phyloP scores from a whole-genome alignment of 2,797 vertebrate genomes.

The Cichlasoma orientale region DNA sequence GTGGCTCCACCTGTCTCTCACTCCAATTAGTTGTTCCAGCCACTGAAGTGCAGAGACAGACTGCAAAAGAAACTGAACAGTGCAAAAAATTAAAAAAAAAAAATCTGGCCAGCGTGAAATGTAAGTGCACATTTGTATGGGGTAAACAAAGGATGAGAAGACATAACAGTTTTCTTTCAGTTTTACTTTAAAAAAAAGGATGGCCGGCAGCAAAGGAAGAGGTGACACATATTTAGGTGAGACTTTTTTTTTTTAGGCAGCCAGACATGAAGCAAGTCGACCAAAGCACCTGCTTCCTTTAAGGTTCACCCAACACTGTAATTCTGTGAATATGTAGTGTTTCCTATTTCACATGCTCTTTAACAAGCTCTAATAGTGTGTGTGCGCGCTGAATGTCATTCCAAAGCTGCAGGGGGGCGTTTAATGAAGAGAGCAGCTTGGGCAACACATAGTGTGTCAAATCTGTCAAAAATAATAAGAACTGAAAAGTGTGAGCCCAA shows the following conservation, averaged over 20 bases:
- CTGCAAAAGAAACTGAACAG: slow-evolving; percentile 22
- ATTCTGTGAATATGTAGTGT: slow-evolving; percentile 60
- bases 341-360: slow-evolving; percentile 70
- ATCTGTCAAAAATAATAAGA: slow-evolving; percentile 58
- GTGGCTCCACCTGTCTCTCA: slow-evolving; percentile 86
- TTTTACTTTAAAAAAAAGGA: neutral
- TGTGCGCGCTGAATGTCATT: slow-evolving; percentile 64
- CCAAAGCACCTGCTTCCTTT: slow-evolving; percentile 32
- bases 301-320: slow-evolving; percentile 58
- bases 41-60: slow-evolving; percentile 74
- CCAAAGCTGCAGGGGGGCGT: slow-evolving; percentile 58
- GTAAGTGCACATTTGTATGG: neutral
- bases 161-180: slow-evolving; percentile 1
- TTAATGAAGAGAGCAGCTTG: slow-evolving; percentile 58
- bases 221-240: neutral
- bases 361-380: slow-evolving; percentile 70
- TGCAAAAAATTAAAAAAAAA: neutral
- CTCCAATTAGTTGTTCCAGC: slow-evolving; percentile 84
- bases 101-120: neutral
- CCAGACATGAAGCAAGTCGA: slow-evolving; percentile 12
- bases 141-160: slow-evolving; percentile 2
- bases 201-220: too few relatives aligned
- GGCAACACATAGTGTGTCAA: slow-evolving; percentile 67
- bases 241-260: neutral
- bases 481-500: slow-evolving; percentile 13